Evolutionary conservation across 2,113 vertebrate genomes (phyloP).

Genomic region (Lamprotornis superbus): DNA sequence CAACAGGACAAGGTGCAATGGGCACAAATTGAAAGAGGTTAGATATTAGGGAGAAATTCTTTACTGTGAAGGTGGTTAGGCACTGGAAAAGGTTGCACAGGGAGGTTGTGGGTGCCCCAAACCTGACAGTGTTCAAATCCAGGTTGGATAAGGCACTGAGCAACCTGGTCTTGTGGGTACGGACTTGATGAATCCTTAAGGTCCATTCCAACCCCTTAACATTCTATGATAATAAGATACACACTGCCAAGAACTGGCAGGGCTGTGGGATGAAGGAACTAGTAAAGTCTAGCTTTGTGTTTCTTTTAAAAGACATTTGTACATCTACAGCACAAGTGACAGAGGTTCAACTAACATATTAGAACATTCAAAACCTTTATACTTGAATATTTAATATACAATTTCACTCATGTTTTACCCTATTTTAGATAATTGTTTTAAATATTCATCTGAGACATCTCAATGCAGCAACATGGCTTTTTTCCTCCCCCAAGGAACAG

Average conservation of each 20-base stretch:
- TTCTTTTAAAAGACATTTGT: background rate
- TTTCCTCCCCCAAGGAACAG: background rate
- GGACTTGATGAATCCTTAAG: background rate
- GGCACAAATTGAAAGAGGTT: background rate
- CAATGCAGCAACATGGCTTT: background rate
- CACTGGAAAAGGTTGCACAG: background rate
- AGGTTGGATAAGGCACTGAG: background rate
- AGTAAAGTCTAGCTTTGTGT: fast-evolving
- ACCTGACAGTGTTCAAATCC: background rate
- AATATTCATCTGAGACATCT: background rate
- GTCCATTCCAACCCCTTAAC: background rate
- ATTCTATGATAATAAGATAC: background rate
- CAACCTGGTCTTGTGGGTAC: background rate
- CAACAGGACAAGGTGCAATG: background rate
- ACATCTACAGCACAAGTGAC: background rate
- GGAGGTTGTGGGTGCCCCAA: background rate
- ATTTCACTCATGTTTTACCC: background rate
- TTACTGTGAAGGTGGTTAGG: background rate
- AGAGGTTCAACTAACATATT: background rate
- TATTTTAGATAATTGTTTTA: background rate
- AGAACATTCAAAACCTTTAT: background rate
- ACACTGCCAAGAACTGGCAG: background rate
- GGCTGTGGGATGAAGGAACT: background rate
- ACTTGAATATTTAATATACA: background rate
- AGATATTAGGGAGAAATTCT: background rate